phyloP scores from a whole-genome alignment of 1,140 invertebrate genomes.

The Drosophila watanabei region DNA sequence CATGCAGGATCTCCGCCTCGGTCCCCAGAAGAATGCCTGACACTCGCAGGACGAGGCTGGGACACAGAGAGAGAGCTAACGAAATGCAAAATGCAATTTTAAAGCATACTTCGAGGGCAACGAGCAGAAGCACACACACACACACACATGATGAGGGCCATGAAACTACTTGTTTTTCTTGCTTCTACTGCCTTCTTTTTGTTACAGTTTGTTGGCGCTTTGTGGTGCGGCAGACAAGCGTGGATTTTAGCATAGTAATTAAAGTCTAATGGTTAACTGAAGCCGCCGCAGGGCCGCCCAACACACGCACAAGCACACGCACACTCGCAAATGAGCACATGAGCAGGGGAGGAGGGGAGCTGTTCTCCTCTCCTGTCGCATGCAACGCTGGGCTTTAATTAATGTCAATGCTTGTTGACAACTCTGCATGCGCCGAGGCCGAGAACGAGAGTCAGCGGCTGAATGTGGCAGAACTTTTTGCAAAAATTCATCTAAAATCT shows the following conservation, averaged over 20 bases:
- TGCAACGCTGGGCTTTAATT: slow-evolving; percentile 78
- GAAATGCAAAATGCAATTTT: slow-evolving; percentile 59
- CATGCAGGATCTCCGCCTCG: slow-evolving; percentile 2
- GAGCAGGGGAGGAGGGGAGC: not conserved
- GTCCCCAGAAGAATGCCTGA: slow-evolving; percentile 13
- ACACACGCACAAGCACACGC: slow-evolving; percentile 16
- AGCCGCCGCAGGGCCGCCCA: slow-evolving; percentile 59
- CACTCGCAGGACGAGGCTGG: slow-evolving; percentile 12
- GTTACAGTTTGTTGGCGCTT: slow-evolving; percentile 47
- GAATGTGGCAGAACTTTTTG: slow-evolving; percentile 20
- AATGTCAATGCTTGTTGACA: slow-evolving; percentile 82
- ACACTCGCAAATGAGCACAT: slow-evolving; percentile 30
- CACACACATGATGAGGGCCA: slow-evolving; percentile 16
- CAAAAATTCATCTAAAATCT: slow-evolving; percentile 32
- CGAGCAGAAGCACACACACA: slow-evolving; percentile 47
- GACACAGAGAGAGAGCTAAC: not conserved
- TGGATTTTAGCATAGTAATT: slow-evolving; percentile 80
- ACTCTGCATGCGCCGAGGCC: slow-evolving; percentile 42
- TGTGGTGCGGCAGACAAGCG: slow-evolving; percentile 66
- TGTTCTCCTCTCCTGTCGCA: slow-evolving; percentile 34
- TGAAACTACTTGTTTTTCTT: slow-evolving; percentile 17
- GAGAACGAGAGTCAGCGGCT: not conserved
- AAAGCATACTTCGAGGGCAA: slow-evolving; percentile 69
- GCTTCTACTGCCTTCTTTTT: slow-evolving; percentile 5
- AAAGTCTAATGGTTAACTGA: slow-evolving; percentile 80